Percentiles rank a stretch among this genome's conserved stretches.
These are phyloP conservation scores for Drosophila meridionalis DNA, from an alignment of 2,888 invertebrate genomes.

Conservation along the genomic window DNA sequence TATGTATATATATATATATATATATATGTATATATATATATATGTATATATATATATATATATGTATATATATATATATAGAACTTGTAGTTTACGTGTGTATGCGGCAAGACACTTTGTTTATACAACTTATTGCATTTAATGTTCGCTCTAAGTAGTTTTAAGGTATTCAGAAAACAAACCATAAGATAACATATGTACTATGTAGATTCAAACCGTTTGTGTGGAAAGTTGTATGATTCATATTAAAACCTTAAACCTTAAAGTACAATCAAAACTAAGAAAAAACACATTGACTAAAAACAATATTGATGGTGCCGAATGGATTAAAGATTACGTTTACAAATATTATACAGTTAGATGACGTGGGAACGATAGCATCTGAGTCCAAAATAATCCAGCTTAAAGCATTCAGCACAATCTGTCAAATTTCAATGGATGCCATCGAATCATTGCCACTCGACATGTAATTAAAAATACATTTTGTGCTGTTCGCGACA, in stretches of 20 bases:
- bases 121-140: slow-evolving; percentile 62
- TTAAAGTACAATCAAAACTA: slow-evolving; percentile 49
- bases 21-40: not conserved
- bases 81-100: slow-evolving; percentile 36
- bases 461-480: slow-evolving; percentile 36
- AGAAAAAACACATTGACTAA: slow-evolving; percentile 34
- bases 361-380: not conserved
- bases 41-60: not conserved
- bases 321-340: slow-evolving; percentile 12
- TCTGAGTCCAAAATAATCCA: not conserved
- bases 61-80: not conserved
- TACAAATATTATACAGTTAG: slow-evolving; percentile 6
- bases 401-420: slow-evolving; percentile 1
- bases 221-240: slow-evolving; percentile 26
- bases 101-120: slow-evolving; percentile 55
- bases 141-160: slow-evolving; percentile 27
- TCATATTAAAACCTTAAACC: slow-evolving; percentile 43
- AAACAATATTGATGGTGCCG: slow-evolving; percentile 33
- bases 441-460: slow-evolving; percentile 2
- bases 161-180: slow-evolving; percentile 45
- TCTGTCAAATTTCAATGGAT: not conserved
- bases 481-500: slow-evolving; percentile 25
- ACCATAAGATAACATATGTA: slow-evolving; percentile 42
- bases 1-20: not conserved
- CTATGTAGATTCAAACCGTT: slow-evolving; percentile 15